A percentile compares a stretch with the other conserved stretches of the same genome.
Evolutionary conservation across 2,888 invertebrate species (phyloP).

Genomic region (Gryllus longicercus): DNA sequence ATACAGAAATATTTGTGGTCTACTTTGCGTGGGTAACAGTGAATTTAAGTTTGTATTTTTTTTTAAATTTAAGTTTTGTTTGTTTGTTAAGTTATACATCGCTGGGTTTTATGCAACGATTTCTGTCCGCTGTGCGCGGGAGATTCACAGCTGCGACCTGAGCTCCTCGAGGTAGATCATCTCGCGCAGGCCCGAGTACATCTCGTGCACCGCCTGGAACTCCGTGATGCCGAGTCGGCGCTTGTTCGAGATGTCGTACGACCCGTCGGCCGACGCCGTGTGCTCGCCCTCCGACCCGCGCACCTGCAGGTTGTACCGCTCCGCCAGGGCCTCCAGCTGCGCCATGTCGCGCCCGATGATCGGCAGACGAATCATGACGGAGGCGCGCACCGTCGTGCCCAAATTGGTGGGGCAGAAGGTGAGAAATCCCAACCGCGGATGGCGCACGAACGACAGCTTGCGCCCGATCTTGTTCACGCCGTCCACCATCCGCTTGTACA

Average conservation of each 20-base stretch:
- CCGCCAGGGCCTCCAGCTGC: conserved; percentile 58
- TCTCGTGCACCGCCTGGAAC: conserved; percentile 59
- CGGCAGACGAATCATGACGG: conserved; percentile 66
- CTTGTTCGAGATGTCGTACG: conserved; percentile 65
- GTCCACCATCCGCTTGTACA: conserved; percentile 51
- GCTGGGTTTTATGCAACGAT: too few species aligned
- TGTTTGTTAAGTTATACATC: too few species aligned
- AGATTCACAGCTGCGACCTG: too few species aligned
- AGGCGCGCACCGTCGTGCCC: conserved; percentile 67
- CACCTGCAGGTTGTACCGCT: conserved; percentile 49
- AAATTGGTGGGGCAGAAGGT: conserved; percentile 73
- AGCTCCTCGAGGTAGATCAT: conserved; percentile 57
- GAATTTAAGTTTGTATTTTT: too few species aligned
- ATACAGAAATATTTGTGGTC: too few species aligned
- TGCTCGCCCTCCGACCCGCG: conserved; percentile 61
- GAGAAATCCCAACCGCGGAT: conserved; percentile 62
- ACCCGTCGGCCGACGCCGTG: conserved; percentile 57
- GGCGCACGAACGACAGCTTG: conserved; percentile 54
- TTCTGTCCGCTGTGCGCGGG: too few species aligned
- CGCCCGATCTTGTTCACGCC: conserved; percentile 55
- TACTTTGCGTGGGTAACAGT: too few species aligned
- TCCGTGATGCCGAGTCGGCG: conserved; percentile 64
- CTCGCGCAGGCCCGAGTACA: conserved; percentile 60
- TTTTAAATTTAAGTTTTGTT: too few species aligned
- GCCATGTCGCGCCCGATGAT: conserved; percentile 52